These are phyloP conservation scores for Poeciliopsis turrubarensis DNA, from an alignment of 2,113 vertebrate species.

Conservation along the genomic window DNA sequence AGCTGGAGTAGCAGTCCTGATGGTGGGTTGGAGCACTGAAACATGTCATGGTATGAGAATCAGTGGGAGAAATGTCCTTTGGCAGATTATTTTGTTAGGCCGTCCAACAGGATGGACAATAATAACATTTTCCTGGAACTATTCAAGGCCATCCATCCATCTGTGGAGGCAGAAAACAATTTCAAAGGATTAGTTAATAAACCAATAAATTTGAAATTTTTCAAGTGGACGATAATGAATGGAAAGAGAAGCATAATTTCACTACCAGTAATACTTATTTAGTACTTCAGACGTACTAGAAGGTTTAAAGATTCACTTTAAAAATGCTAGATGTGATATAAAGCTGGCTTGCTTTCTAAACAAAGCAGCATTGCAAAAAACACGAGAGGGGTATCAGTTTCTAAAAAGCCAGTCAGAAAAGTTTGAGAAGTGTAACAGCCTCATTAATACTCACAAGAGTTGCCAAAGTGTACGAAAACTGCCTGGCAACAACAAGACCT, in stretches of 20 bases:
- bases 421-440: constrained; percentile 2
- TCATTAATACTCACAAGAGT: constrained; percentile 2
- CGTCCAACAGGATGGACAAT: constrained; percentile 59
- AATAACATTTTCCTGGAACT: constrained; percentile 58
- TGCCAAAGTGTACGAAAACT: constrained; percentile 35
- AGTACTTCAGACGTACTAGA: too few species aligned
- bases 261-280: not conserved
- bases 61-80: constrained; percentile 49
- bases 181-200: constrained; percentile 11
- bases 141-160: constrained; percentile 64
- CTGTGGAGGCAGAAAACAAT: constrained; percentile 30
- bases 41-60: constrained; percentile 22
- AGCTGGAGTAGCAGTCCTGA: constrained; percentile 33
- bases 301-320: not conserved
- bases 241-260: not conserved
- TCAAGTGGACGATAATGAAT: not conserved
- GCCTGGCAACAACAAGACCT: constrained; percentile 40
- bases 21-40: not conserved
- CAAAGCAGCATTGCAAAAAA: not conserved
- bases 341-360: not conserved
- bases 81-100: constrained; percentile 41
- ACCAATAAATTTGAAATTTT: constrained; percentile 5
- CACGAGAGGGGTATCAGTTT: constrained; percentile 2
- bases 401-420: not conserved
- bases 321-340: not conserved